Conservation (phyloP, 1,140 invertebrate genomes). For the Drosophila insularis region DNA sequence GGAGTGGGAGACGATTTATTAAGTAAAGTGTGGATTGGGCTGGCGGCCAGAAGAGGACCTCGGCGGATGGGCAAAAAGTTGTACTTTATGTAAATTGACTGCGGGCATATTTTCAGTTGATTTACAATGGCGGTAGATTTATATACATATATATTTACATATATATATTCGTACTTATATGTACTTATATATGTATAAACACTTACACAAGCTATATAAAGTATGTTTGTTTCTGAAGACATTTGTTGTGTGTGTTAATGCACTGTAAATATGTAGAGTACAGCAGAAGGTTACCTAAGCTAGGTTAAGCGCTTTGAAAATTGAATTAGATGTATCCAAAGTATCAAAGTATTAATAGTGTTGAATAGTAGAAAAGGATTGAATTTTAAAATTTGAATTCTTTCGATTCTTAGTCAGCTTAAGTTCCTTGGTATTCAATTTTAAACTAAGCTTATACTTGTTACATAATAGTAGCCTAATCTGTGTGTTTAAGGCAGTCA, state of each 20-base stretch:
- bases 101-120: constrained; percentile 49
- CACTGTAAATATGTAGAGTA: constrained; percentile 10
- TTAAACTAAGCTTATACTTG: too few relatives aligned
- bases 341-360: too few relatives aligned
- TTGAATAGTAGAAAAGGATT: too few relatives aligned
- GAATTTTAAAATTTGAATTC: too few relatives aligned
- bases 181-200: not conserved
- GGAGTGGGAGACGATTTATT: constrained; percentile 41
- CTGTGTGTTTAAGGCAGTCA: too few relatives aligned
- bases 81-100: constrained; percentile 73
- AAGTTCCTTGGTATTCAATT: too few relatives aligned
- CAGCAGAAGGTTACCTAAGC: not conserved
- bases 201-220: not conserved
- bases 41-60: not conserved
- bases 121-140: constrained; percentile 45
- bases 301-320: not conserved
- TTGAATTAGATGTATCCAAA: not conserved
- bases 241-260: constrained; percentile 32
- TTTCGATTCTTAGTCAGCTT: too few relatives aligned
- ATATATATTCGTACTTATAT: not conserved
- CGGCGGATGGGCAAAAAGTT: constrained; percentile 32
- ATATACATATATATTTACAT: constrained; percentile 17
- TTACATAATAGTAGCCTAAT: too few relatives aligned
- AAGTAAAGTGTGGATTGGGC: constrained; percentile 17
- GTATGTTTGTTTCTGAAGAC: constrained; percentile 1